Conservation (phyloP, 2,797 vertebrate genomes). For the Trachops cirrhosus region DNA sequence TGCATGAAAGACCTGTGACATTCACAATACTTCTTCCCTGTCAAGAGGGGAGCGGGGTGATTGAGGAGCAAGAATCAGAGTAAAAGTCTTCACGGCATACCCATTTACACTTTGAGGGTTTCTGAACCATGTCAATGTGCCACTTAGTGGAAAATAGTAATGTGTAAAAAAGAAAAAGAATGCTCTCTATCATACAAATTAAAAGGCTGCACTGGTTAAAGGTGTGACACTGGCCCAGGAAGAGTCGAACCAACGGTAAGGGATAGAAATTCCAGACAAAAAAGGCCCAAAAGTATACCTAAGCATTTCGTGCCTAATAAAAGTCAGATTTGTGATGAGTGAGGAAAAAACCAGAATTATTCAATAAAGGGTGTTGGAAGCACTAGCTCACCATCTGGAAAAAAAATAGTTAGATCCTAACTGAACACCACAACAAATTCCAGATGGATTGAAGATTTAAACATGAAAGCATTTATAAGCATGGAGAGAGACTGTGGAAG, state of each 20-base stretch:
- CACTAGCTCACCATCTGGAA: slow-evolving; percentile 26
- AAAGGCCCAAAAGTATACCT: not conserved
- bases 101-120: not conserved
- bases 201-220: not conserved
- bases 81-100: not conserved
- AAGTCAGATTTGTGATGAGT: slow-evolving; percentile 21
- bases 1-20: not conserved
- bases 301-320: slow-evolving; percentile 27
- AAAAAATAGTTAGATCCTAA: slow-evolving; percentile 19
- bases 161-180: not conserved
- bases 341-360: not conserved
- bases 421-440: slow-evolving; percentile 13
- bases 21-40: not conserved
- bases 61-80: not conserved
- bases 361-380: slow-evolving; percentile 1
- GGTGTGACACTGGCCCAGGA: not conserved
- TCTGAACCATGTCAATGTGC: not conserved
- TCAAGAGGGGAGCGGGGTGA: not conserved
- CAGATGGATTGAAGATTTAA: slow-evolving; percentile 33
- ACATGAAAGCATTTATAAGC: not conserved
- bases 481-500: not conserved
- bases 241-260: not conserved
- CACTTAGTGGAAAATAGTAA: not conserved
- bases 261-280: slow-evolving; percentile 36
- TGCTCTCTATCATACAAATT: not conserved